These are phyloP conservation scores for Stegostoma tigrinum DNA, from an alignment of 2,113 vertebrate species.

Conservation along the genomic window DNA sequence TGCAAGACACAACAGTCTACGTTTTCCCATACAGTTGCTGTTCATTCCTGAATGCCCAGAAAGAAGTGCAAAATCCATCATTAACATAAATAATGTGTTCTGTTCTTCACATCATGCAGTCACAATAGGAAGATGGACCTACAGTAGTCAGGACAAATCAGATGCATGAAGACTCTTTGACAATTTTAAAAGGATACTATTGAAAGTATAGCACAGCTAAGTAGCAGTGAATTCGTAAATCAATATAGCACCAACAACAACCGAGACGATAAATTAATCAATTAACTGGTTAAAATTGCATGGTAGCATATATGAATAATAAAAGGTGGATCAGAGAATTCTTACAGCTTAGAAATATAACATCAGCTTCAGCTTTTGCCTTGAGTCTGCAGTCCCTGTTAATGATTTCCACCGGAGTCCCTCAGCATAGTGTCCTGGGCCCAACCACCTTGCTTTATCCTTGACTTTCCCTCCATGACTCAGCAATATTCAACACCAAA, in stretches of 20 bases:
- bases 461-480: too few relatives aligned
- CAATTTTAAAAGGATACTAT: not conserved
- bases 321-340: not conserved
- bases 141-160: not conserved
- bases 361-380: not conserved
- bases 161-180: not conserved
- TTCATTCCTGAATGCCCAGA: not conserved
- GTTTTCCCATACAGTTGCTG: not conserved
- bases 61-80: not conserved
- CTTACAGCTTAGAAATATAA: not conserved
- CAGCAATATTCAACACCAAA: too few relatives aligned
- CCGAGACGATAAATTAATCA: not conserved
- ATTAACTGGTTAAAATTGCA: not conserved
- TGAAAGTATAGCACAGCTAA: not conserved
- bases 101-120: not conserved
- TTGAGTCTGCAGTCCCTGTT: not conserved
- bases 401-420: not conserved
- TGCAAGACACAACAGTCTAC: not conserved
- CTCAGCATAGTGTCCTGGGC: too few relatives aligned
- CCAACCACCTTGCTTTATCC: too few relatives aligned
- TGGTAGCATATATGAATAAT: not conserved
- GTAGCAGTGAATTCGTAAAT: not conserved
- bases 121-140: not conserved
- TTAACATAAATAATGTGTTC: not conserved
- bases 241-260: not conserved